Base-by-base conservation (phyloP, 2,113 vertebrate species). In the Phalacrocorax carbo region DNA sequence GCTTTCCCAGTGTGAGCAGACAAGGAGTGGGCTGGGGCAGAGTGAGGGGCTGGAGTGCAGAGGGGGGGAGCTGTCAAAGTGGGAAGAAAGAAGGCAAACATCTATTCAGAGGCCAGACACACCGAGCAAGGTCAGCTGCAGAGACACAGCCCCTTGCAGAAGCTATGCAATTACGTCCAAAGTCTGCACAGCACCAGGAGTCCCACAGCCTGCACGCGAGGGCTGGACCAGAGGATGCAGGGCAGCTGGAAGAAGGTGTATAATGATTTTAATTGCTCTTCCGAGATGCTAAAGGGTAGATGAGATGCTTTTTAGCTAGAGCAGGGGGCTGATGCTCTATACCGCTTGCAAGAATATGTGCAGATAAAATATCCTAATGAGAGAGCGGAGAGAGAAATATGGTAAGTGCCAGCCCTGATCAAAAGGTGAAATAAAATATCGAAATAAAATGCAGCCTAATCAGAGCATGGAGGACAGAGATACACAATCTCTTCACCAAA, bases 131-230 rank as follows among this genome's bases (percentile, higher is more conserved):
- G 98, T 98, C 98, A 98, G 98, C 96, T 97, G 85, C 94, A 91
- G 96, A 94, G 94, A 71, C 85, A 69, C 82, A 94, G 97, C 95
- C 96, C 97, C 88, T 95, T 94, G 80, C 85, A 96, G 97, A 97
- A 98, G 97, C 98, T 97, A 94, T 96, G 82, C 97, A 96, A 98
- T 98, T 98, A 98, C 92, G n/a, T 82, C 96, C 88, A 71, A 98
- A 98, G 95, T 97, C 98, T 98, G 97, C 97, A 96, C 90, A 93
- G 97, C 73, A 88, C 83, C 19, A 2, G 85, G 77, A 96, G 94
- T 96, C 97, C 94, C 90, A 84, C 85, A 97, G 26, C 93, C 87
- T 94, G 69, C 64, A 80, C 81, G 58, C 91, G 70, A 71, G 55
- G 36, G 76, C 60, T 62, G 70, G 92, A 87, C 86, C 30, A 1